A percentile compares a stretch with the other conserved stretches of the same genome.
Conservation (phyloP, 2,113 vertebrate species). For the Catharus fuscescens region DNA sequence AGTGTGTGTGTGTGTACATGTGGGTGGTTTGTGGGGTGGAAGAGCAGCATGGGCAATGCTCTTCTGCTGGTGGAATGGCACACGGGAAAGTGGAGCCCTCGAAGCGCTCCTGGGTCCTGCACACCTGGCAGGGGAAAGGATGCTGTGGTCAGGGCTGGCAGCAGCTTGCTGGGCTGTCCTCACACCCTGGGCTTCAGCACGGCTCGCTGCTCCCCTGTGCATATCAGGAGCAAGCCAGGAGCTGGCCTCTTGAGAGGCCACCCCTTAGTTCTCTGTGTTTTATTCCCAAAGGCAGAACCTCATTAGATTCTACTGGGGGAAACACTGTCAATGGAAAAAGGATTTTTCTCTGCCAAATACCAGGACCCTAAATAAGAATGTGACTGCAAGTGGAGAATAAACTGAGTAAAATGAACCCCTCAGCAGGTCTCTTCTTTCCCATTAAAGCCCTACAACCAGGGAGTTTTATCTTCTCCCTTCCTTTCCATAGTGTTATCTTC, state of each 20-base stretch:
- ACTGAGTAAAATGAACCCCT: not conserved
- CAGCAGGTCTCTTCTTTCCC: not conserved
- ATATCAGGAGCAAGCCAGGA: not conserved
- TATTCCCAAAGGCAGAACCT: not conserved
- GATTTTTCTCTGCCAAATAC: not conserved
- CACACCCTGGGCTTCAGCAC: not conserved
- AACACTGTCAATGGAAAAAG: not conserved
- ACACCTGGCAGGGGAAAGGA: not conserved
- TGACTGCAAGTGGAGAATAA: not conserved
- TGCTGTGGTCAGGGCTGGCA: not conserved
- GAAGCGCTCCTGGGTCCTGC: not conserved
- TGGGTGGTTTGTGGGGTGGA: not conserved
- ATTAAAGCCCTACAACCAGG: not conserved
- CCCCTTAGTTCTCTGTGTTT: not conserved
- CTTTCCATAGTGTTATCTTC: not conserved
- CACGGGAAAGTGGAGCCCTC: rapidly evolving
- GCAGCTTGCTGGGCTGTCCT: not conserved
- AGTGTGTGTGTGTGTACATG: not conserved
- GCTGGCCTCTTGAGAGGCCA: not conserved
- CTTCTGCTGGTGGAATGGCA: not conserved
- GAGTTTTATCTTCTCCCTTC: not conserved
- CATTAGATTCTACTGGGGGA: not conserved
- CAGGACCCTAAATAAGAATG: not conserved
- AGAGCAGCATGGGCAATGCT: rapidly evolving
- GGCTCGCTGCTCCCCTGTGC: not conserved